Percentiles rank a stretch among this genome's conserved stretches.
These are phyloP conservation scores for Setipinna tenuifilis DNA, from an alignment of 2,797 vertebrate species.

Conservation along the genomic window DNA sequence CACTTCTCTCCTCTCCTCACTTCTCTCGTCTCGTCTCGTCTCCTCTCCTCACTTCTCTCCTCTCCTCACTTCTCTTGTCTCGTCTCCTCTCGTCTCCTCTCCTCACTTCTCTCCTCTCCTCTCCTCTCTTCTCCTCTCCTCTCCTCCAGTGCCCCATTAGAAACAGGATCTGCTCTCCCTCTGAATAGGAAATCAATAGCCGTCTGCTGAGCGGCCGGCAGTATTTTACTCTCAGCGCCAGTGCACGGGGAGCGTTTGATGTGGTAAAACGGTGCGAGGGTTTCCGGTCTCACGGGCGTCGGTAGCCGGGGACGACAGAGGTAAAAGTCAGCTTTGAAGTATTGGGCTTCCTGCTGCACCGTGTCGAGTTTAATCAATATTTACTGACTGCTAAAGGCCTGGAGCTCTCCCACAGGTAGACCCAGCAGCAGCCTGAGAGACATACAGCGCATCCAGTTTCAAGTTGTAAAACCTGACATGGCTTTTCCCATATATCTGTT, in stretches of 20 bases:
- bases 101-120: background rate
- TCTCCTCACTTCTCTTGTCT: background rate
- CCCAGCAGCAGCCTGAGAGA: background rate
- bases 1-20: background rate
- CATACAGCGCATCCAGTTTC: background rate
- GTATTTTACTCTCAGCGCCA: conserved; percentile 50
- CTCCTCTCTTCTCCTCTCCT: background rate
- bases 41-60: background rate
- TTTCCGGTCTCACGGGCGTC: background rate
- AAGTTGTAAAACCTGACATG: background rate
- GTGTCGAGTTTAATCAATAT: conserved; percentile 54
- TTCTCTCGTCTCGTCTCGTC: background rate
- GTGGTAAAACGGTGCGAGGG: conserved; percentile 35
- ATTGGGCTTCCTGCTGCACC: conserved; percentile 49
- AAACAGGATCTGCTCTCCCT: conserved; percentile 13
- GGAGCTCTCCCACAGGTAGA: background rate
- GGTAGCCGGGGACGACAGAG: conserved; percentile 31
- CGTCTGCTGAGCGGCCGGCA: conserved; percentile 41
- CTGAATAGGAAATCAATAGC: conserved; percentile 52
- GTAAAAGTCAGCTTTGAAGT: conserved; percentile 60
- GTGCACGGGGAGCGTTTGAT: conserved; percentile 52
- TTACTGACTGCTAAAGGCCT: conserved; percentile 35
- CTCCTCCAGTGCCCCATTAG: conserved; percentile 7
- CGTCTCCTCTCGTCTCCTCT: background rate
- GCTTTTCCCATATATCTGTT: background rate